Conservation (phyloP, 2,113 vertebrate genomes). For the Silurus meridionalis region DNA sequence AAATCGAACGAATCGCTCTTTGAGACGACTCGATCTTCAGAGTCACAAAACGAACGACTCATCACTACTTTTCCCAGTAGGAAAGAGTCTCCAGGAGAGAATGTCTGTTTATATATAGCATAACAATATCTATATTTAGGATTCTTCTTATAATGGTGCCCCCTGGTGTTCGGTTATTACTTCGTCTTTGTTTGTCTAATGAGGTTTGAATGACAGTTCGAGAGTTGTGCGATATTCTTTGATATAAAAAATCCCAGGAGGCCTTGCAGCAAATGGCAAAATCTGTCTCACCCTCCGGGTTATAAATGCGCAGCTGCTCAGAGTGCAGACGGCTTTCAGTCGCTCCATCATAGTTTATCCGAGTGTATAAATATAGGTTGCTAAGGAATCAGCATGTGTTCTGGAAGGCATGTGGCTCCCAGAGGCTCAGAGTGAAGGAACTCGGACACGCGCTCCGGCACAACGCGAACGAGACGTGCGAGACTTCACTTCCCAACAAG, state of each 20-base stretch:
- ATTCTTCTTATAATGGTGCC: too few species aligned
- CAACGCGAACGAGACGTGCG: not conserved
- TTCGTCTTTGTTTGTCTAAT: too few species aligned
- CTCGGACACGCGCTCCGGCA: not conserved
- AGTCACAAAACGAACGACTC: too few species aligned
- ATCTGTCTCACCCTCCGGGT: slow-evolving; percentile 25
- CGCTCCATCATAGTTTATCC: slow-evolving; percentile 26
- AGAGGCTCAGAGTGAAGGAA: slow-evolving; percentile 41
- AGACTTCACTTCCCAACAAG: not conserved
- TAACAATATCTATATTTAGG: too few species aligned
- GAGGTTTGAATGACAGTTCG: too few species aligned
- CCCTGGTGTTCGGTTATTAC: too few species aligned
- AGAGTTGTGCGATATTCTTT: too few species aligned
- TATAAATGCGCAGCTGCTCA: slow-evolving; percentile 46
- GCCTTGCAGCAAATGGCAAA: slow-evolving; percentile 61
- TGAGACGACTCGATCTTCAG: too few species aligned
- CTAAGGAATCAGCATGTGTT: slow-evolving; percentile 67
- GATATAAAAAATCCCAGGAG: slow-evolving; percentile 19
- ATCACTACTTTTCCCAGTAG: too few species aligned
- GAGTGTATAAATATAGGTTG: slow-evolving; percentile 72
- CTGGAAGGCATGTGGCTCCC: slow-evolving; percentile 55
- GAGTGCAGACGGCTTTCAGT: not conserved
- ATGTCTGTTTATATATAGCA: too few species aligned
- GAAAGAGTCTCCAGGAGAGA: too few species aligned
- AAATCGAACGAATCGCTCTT: too few species aligned